Evolutionary conservation across 2,113 vertebrate genomes (phyloP).

Genomic region (Neofelis nebulosa): DNA sequence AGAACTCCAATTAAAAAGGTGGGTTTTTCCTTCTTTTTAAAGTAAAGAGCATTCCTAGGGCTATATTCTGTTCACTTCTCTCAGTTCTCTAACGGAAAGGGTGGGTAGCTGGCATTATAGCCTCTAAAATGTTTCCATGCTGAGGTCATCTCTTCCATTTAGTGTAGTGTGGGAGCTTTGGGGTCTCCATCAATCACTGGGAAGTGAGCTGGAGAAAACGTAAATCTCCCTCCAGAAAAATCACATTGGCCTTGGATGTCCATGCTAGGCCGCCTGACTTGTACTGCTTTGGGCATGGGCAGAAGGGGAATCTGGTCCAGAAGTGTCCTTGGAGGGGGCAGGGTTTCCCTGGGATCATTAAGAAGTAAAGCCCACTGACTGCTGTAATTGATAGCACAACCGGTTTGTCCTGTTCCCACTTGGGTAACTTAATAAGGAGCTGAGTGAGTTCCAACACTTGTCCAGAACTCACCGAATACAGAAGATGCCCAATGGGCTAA

Average conservation of each 20-base stretch:
- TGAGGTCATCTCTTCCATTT: slow-evolving; percentile 48
- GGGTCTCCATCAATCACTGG: slow-evolving; percentile 32
- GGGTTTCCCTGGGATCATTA: neutral
- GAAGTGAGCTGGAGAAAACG: slow-evolving; percentile 15
- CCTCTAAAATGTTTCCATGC: slow-evolving; percentile 35
- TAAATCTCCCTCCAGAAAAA: slow-evolving; percentile 17
- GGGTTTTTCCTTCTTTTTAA: neutral
- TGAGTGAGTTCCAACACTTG: neutral
- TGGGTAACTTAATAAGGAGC: neutral
- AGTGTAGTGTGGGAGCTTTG: slow-evolving; percentile 21
- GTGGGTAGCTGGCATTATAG: slow-evolving; percentile 26
- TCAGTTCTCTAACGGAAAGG: neutral
- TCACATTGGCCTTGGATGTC: neutral
- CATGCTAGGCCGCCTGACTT: neutral
- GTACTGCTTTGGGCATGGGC: neutral
- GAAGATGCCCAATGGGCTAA: neutral
- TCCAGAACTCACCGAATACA: neutral
- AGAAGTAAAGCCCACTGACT: neutral
- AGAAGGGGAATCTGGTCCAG: neutral
- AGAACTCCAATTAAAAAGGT: neutral
- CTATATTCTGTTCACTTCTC: neutral
- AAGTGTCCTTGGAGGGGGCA: neutral
- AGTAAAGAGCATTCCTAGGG: neutral
- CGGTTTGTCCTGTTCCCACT: neutral
- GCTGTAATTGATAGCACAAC: neutral